Evolutionary conservation across 1,140 invertebrate genomes (phyloP), one percentile per base, ranked within the genome.

Genomic region (Drosophila ironensis): DNA sequence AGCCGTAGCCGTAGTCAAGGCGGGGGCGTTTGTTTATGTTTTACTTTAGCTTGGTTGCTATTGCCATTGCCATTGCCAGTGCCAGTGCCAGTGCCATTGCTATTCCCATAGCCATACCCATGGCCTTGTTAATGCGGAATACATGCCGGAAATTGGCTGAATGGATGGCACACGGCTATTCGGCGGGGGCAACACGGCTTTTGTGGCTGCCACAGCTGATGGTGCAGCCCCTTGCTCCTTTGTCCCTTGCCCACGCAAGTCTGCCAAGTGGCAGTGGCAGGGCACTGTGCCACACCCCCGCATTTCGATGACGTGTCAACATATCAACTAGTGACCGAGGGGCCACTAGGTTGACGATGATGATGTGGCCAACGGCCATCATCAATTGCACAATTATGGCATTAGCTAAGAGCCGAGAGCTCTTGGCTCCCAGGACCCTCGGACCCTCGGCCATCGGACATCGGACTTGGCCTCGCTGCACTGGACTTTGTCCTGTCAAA

Each of bases 1-100:
- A 3, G 25, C 25, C 25, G 25, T 9, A 27, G 25, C 25, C 12
- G 4, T 30, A 16, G 11, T 27, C 19, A 61, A 27, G 54, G 50
- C 51, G 77, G 59, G 69, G 77, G 77, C 78, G 77, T 84, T 77
- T 82, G 77, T 84, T 82, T 84, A 82, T 82, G 63, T 82, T 64
- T 68, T 45, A 27, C 14, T 45, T 38, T 25, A 56, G 56, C 56
- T 27, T 8, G 25, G 25, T 12, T 33, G 11, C 11, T 33, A 41
- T 48, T 51, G 20, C 38, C 19, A 16, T 12, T n/a, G 11, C 1
- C 6, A 14, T 9, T n/a, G 8, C 12, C 12, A 20, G 20, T 20
- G 19, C 16, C 16, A 14, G 33, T 17, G 12, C 6, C 2, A 2
- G 5, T 16, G 33, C 33, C 14, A n/a, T n/a, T n/a, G n/a, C n/a